Evolutionary conservation across 2,888 invertebrate genomes (phyloP).

Genomic region (Drosophila niveifrons): DNA sequence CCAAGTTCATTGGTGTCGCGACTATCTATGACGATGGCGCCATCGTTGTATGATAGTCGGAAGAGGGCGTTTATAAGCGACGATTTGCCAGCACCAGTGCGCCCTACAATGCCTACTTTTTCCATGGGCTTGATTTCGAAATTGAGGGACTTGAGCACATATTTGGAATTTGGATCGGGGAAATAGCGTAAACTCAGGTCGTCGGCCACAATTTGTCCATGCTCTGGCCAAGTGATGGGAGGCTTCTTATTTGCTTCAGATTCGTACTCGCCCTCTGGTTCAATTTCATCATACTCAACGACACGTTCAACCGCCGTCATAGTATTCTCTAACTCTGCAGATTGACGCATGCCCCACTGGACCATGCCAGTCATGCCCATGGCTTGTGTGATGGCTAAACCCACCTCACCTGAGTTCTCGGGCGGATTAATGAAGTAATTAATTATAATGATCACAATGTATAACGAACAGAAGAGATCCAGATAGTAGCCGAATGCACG

Average conservation of each 20-base stretch:
- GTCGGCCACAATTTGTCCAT: constrained; percentile 89
- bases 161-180: constrained; percentile 87
- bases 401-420: constrained; percentile 90
- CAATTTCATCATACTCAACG: constrained; percentile 88
- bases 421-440: constrained; percentile 91
- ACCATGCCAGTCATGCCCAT: constrained; percentile 90
- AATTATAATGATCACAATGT: constrained; percentile 93
- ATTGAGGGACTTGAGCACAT: constrained; percentile 90
- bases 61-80: constrained; percentile 90
- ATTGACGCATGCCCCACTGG: constrained; percentile 95
- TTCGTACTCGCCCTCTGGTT: constrained; percentile 87
- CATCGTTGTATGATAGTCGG: constrained; percentile 91
- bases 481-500: constrained; percentile 97
- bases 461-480: constrained; percentile 94
- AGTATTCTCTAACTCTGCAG: constrained; percentile 94
- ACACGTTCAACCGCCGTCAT: constrained; percentile 96
- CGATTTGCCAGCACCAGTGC: constrained; percentile 91
- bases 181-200: constrained; percentile 90
- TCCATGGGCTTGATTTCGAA: constrained; percentile 88
- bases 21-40: constrained; percentile 92
- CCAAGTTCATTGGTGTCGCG: constrained; percentile 90
- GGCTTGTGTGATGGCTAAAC: constrained; percentile 92
- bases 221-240: constrained; percentile 89
- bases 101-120: constrained; percentile 90
- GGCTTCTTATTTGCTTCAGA: constrained; percentile 88